These are phyloP conservation scores for Cephonodes hylas DNA, from an alignment of 2,888 invertebrate species.

Conservation along the genomic window DNA sequence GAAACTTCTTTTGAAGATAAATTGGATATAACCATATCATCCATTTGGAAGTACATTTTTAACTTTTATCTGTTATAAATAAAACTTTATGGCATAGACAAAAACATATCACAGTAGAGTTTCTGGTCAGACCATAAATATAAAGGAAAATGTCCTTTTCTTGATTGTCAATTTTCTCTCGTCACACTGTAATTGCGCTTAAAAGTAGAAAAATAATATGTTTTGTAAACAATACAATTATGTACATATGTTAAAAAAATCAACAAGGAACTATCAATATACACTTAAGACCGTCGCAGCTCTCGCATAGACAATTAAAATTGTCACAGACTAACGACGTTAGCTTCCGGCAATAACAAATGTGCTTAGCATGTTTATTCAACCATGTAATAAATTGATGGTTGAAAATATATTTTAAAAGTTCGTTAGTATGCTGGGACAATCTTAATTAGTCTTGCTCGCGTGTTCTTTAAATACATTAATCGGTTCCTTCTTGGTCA, in stretches of 20 bases:
- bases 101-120: background rate
- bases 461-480: background rate
- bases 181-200: conserved; percentile 77
- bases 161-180: conserved; percentile 68
- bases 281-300: conserved; percentile 29
- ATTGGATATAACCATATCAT: too few species aligned
- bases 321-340: background rate
- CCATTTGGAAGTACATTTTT: too few species aligned
- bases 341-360: background rate
- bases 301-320: background rate
- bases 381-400: background rate
- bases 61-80: too few species aligned
- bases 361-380: background rate
- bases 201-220: conserved; percentile 65
- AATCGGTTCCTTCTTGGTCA: conserved; percentile 6
- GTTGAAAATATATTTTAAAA: background rate
- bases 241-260: conserved; percentile 63
- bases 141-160: conserved; percentile 27
- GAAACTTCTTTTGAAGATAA: too few species aligned
- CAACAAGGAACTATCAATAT: conserved; percentile 59
- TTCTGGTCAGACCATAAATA: conserved; percentile 12
- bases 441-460: background rate
- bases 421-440: background rate
- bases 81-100: conserved; percentile 12
- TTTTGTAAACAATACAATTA: conserved; percentile 60